phyloP scores from a whole-genome alignment of 2,888 invertebrate genomes.

The Drosophila quasianomalipes region DNA sequence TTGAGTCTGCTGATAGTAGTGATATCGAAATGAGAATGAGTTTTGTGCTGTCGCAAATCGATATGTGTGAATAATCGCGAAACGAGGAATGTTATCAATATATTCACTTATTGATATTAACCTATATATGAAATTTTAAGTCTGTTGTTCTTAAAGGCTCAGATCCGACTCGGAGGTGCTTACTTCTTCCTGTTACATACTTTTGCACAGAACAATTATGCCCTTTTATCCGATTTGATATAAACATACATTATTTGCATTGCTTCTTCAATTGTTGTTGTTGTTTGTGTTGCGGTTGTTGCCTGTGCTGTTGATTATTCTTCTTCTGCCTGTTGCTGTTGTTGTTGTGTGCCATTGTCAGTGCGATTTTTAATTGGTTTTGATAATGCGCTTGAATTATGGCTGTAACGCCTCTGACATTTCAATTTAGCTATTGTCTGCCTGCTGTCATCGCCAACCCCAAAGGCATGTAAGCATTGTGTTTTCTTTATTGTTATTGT shows the following conservation, averaged over 20 bases:
- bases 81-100: too few species aligned
- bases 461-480: constrained; percentile 53
- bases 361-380: constrained; percentile 72
- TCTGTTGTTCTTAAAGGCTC: not conserved
- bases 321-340: not conserved
- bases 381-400: constrained; percentile 76
- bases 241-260: constrained; percentile 43
- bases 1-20: not conserved
- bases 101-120: too few species aligned
- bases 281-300: constrained; percentile 37
- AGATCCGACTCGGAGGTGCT: not conserved
- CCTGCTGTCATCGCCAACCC: constrained; percentile 24
- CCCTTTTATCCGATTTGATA: not conserved
- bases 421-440: constrained; percentile 67
- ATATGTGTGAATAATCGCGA: too few species aligned
- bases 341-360: constrained; percentile 36
- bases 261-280: constrained; percentile 17
- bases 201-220: not conserved
- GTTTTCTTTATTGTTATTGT: constrained; percentile 45
- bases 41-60: not conserved
- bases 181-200: not conserved
- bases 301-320: constrained; percentile 14
- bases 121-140: too few species aligned
- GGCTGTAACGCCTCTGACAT: constrained; percentile 63
- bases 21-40: not conserved